Conservation (phyloP, 1,140 invertebrate species). For the Drosophila simulans region DNA sequence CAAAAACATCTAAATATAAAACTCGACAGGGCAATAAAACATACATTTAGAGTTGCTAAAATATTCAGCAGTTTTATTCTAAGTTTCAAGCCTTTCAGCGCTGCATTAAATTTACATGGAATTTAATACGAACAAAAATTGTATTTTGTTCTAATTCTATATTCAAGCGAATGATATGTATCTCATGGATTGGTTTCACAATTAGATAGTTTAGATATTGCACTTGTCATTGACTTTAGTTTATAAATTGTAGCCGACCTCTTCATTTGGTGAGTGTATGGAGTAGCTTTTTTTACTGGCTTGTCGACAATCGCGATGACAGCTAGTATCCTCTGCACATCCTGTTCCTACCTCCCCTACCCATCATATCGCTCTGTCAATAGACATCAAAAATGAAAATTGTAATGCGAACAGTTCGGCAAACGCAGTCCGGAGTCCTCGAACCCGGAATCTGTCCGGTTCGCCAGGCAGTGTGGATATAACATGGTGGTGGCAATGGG, state of each 20-base stretch:
- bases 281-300: constrained; percentile 39
- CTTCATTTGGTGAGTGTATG: constrained; percentile 19
- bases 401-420: constrained; percentile 78
- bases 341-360: background rate
- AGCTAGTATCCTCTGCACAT: constrained; percentile 42
- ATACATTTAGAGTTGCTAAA: background rate
- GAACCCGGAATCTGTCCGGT: constrained; percentile 44
- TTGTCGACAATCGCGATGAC: constrained; percentile 51
- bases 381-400: constrained; percentile 83
- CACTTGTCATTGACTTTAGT: background rate
- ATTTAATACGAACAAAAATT: no score
- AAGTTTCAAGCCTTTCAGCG: background rate
- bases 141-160: no score
- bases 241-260: background rate
- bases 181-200: no score
- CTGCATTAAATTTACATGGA: background rate
- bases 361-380: constrained; percentile 61
- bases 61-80: background rate
- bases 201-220: no score
- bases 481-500: constrained; percentile 14
- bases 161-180: no score
- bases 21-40: background rate
- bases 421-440: constrained; percentile 30
- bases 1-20: background rate
- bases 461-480: constrained; percentile 66